Evolutionary conservation across 2,113 vertebrate genomes (phyloP).

Genomic region (Morone saxatilis): DNA sequence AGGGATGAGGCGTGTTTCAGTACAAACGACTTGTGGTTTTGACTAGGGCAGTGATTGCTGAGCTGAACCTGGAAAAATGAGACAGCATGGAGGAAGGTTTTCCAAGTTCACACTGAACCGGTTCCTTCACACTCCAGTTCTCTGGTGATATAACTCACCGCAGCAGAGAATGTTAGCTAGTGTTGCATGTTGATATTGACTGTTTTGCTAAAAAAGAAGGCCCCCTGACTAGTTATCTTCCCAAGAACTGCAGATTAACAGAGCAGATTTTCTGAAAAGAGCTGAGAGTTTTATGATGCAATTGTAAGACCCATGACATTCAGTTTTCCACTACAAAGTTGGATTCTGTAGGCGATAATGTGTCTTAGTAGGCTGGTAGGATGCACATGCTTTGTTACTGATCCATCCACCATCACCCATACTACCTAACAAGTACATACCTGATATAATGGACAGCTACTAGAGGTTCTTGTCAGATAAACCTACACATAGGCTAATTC

Average conservation of each 20-base stretch:
- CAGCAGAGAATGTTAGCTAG: not conserved
- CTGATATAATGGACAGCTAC: not conserved
- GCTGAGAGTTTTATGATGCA: not conserved
- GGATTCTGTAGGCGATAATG: not conserved
- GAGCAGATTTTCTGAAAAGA: not conserved
- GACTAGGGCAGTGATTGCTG: slow-evolving; percentile 16
- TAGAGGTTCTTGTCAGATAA: not conserved
- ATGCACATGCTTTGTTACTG: not conserved
- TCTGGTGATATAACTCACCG: slow-evolving; percentile 4
- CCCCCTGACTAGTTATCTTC: not conserved
- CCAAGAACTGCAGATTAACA: not conserved
- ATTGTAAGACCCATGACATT: not conserved
- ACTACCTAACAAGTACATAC: not conserved
- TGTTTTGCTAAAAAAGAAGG: not conserved
- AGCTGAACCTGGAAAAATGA: slow-evolving; percentile 2
- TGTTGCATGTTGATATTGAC: not conserved
- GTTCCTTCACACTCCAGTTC: not conserved
- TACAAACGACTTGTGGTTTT: slow-evolving; percentile 43
- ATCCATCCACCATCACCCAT: not conserved
- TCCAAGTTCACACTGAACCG: not conserved
- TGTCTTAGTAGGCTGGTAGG: not conserved
- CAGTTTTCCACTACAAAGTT: not conserved
- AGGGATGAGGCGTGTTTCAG: slow-evolving; percentile 28
- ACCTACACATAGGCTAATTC: not conserved
- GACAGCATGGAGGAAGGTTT: not conserved